A percentile compares a stretch with the other conserved stretches of the same genome.
Conservation (phyloP, 1,140 invertebrate genomes). For the Dinothrombium tinctorium region DNA sequence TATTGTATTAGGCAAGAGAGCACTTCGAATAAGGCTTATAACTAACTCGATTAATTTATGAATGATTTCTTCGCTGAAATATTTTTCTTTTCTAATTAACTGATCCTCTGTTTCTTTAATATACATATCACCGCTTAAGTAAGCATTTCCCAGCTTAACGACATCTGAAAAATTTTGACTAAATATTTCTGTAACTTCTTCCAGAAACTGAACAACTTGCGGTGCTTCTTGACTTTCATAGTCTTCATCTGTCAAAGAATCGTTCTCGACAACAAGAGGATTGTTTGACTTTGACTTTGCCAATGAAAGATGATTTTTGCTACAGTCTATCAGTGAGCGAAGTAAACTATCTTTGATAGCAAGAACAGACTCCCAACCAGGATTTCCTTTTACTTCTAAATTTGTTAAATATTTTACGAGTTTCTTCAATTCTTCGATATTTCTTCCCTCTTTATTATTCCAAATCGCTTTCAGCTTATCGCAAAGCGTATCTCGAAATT, state of each 20-base stretch:
- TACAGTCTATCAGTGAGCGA: constrained; percentile 33
- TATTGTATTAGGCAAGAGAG: constrained; percentile 32
- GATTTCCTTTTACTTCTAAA: constrained; percentile 50
- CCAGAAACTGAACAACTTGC: constrained; percentile 37
- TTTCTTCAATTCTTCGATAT: constrained; percentile 14
- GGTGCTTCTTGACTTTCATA: constrained; percentile 15
- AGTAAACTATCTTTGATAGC: constrained; percentile 48
- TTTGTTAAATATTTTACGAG: constrained; percentile 28
- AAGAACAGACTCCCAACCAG: constrained; percentile 72
- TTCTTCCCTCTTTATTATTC: constrained; percentile 13
- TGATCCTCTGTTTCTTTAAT: constrained; percentile 27
- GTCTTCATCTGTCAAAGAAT: neutral
- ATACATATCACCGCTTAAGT: constrained; percentile 58
- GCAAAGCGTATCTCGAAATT: constrained; percentile 50
- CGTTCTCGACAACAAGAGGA: constrained; percentile 1
- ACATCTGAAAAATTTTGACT: constrained; percentile 48
- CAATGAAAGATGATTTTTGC: constrained; percentile 28
- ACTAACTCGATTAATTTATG: constrained; percentile 37
- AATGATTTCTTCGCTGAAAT: constrained; percentile 27
- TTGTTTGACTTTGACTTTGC: too few relatives aligned
- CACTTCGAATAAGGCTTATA: constrained; percentile 34
- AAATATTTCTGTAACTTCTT: constrained; percentile 42
- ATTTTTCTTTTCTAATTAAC: constrained; percentile 8
- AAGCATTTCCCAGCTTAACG: constrained; percentile 67
- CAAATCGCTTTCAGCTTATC: constrained; percentile 35